Evolutionary conservation across 2,797 vertebrate genomes (phyloP), one percentile per base, ranked within the genome.

Genomic region (Podarcis siculus): DNA sequence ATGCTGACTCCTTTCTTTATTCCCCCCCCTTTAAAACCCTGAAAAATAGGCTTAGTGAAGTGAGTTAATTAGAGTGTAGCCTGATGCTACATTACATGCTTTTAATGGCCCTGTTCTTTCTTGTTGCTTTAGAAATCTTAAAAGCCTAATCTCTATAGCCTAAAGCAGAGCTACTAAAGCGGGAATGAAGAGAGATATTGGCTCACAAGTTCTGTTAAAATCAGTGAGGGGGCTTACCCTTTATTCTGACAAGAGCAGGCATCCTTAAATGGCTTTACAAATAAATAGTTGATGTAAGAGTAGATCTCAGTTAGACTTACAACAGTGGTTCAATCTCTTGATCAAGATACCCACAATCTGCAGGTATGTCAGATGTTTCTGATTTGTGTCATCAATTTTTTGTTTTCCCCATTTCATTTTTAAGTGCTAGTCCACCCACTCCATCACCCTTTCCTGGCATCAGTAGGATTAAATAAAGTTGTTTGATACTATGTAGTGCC

Each of bases 71-170:
- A 89, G 23, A 86, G 4, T n/a, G 45, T 76, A 90, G 67, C 55
- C 39, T 21, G 81, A 86, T 93, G 86, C 75, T 94, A 95, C 88
- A 67, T 93, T 93, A 89, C 71, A 67, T 87, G 93, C 80, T 87
- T 67, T 92, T 80, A 95, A 83, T 72, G 81, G 93, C 95, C 87
- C 89, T 90, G 8, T 39, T 91, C 89, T 75, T 86, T 94, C 83
- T 82, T 95, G 42, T 0, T 12, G 66, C 82, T 92, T 92, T 80
- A 95, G 91, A 95, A 92, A 92, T 91, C 90, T 95, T 96, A 96
- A 97, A 97, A 97, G 95, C 95, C 91, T 96, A 91, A 0, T 95
- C 81, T 92, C 91, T 88, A 35, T 93, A 89, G 96, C 96, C 96
- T 95, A 85, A 92, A 96, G 97, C 89, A 92, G 83, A 79, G 72